These are phyloP conservation scores for Ophioninae sp. DNA, from an alignment of 2,888 invertebrate genomes.

Conservation along the genomic window DNA sequence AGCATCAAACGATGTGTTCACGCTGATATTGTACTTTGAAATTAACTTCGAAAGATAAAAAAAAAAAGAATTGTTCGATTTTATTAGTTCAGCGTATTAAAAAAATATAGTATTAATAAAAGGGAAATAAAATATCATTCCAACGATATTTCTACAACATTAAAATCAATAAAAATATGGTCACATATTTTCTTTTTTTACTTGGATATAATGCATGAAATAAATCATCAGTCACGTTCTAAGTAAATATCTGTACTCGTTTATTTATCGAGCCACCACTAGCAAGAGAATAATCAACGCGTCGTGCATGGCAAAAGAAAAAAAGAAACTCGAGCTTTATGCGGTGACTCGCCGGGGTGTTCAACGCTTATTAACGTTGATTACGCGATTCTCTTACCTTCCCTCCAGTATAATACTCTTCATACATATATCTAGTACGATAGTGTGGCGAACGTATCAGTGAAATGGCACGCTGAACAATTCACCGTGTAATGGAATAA, in stretches of 20 bases:
- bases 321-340: constrained; percentile 29
- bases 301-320: constrained; percentile 22
- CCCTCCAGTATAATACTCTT: constrained; percentile 7
- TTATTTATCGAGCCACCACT: background rate
- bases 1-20: too few relatives aligned
- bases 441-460: constrained; percentile 1
- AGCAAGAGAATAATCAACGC: constrained; percentile 56
- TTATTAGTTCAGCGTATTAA: too few relatives aligned
- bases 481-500: constrained; percentile 25
- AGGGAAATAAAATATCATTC: too few relatives aligned
- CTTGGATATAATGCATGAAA: too few relatives aligned
- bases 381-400: constrained; percentile 57
- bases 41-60: too few relatives aligned
- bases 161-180: too few relatives aligned
- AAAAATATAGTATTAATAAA: too few relatives aligned
- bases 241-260: background rate
- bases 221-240: too few relatives aligned
- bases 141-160: too few relatives aligned
- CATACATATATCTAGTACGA: constrained; percentile 15
- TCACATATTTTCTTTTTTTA: too few relatives aligned
- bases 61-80: too few relatives aligned
- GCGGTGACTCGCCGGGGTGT: constrained; percentile 20
- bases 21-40: too few relatives aligned
- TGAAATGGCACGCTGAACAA: constrained; percentile 17
- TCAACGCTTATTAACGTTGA: constrained; percentile 57